These are phyloP conservation scores for Machimus atricapillus DNA, from an alignment of 2,888 invertebrate species.

Conservation along the genomic window DNA sequence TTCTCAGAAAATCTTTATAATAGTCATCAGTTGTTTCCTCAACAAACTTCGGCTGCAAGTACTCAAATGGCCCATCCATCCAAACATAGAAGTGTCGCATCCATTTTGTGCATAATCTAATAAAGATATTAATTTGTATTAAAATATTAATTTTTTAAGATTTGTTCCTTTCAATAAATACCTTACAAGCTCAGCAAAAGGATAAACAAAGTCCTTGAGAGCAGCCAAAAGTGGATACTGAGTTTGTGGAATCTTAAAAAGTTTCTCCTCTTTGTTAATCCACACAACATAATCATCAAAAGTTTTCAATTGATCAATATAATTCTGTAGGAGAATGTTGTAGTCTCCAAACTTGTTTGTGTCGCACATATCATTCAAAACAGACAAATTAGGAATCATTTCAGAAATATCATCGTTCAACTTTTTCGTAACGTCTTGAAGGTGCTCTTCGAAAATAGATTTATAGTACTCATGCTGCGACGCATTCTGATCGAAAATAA, in stretches of 20 bases:
- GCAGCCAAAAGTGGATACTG: conserved; percentile 81
- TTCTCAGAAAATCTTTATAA: conserved; percentile 79
- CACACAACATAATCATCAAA: conserved; percentile 79
- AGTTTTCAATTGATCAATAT: conserved; percentile 76
- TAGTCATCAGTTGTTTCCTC: conserved; percentile 83
- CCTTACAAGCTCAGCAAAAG: conserved; percentile 76
- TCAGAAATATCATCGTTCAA: conserved; percentile 76
- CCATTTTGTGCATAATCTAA: conserved; percentile 72
- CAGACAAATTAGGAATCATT: conserved; percentile 76
- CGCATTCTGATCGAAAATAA: conserved; percentile 82
- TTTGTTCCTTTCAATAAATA: too few relatives aligned
- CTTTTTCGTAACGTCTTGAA: conserved; percentile 72
- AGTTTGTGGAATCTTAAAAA: conserved; percentile 80
- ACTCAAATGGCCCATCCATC: conserved; percentile 93
- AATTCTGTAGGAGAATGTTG: conserved; percentile 76
- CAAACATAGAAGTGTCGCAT: conserved; percentile 83
- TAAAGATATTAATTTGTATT: neutral
- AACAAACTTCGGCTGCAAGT: conserved; percentile 77
- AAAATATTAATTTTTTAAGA: too few relatives aligned
- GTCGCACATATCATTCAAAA: conserved; percentile 86
- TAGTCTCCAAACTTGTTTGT: conserved; percentile 79
- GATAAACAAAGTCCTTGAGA: conserved; percentile 74
- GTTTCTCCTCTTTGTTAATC: conserved; percentile 89
- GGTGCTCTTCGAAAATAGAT: conserved; percentile 82
- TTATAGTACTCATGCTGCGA: conserved; percentile 81